phyloP scores from a whole-genome alignment of 2,888 invertebrate genomes.

The Aphelenchoides bicaudatus region DNA sequence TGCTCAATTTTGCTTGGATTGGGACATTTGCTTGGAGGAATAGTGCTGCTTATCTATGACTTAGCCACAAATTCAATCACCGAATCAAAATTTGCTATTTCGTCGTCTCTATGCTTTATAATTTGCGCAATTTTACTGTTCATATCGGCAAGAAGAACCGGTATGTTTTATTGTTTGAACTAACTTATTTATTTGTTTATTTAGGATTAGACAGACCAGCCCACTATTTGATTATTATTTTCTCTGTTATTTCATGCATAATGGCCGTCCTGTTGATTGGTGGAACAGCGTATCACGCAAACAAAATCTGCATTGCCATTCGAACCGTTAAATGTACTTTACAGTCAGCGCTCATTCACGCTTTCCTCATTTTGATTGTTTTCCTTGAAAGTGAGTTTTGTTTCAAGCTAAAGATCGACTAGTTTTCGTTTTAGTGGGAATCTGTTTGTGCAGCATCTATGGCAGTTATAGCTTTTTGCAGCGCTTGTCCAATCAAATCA shows the following conservation, averaged over 20 bases:
- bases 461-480: slow-evolving; percentile 7
- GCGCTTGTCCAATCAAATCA: background rate
- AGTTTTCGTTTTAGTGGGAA: background rate
- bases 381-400: slow-evolving; percentile 29
- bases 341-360: slow-evolving; percentile 17
- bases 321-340: slow-evolving; percentile 11
- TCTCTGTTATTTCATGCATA: slow-evolving; percentile 24
- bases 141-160: slow-evolving; percentile 38
- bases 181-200: slow-evolving; percentile 21
- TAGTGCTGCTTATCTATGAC: slow-evolving; percentile 34
- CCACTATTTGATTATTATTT: slow-evolving; percentile 32
- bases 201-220: slow-evolving; percentile 34
- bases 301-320: slow-evolving; percentile 16
- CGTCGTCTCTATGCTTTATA: slow-evolving; percentile 31
- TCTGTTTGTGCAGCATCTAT: slow-evolving; percentile 12
- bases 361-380: slow-evolving; percentile 25
- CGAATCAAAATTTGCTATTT: slow-evolving; percentile 33
- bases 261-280: slow-evolving; percentile 31
- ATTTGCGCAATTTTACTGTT: slow-evolving; percentile 36
- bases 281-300: slow-evolving; percentile 27
- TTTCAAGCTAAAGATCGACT: background rate
- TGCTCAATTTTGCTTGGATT: slow-evolving; percentile 14
- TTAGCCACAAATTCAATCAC: slow-evolving; percentile 37
- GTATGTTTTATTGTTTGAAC: slow-evolving; percentile 12
- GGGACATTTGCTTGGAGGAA: slow-evolving; percentile 15